phyloP scores from a whole-genome alignment of 2,113 vertebrate genomes.

The Chaetorhynchus papuensis region DNA sequence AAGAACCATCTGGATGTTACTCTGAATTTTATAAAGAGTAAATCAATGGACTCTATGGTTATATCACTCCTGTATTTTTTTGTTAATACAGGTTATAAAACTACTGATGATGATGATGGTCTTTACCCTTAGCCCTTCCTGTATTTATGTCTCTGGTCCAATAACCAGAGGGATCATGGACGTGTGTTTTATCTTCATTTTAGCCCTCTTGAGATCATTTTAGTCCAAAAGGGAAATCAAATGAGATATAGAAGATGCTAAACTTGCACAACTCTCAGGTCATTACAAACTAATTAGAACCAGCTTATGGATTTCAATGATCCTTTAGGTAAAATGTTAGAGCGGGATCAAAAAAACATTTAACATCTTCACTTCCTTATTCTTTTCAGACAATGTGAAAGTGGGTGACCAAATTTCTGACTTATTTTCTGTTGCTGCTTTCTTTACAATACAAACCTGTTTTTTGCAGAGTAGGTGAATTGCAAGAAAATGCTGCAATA shows the following conservation, averaged over 20 bases:
- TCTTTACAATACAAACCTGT: neutral
- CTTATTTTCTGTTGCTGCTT: neutral
- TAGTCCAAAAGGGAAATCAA: constrained; percentile 70
- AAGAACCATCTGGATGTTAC: neutral
- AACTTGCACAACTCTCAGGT: constrained; percentile 64
- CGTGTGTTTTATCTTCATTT: constrained; percentile 69
- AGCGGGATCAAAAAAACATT: neutral
- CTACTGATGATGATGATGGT: constrained; percentile 48
- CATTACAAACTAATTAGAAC: constrained; percentile 77
- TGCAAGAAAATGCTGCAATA: neutral
- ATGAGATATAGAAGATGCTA: constrained; percentile 66
- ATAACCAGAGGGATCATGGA: constrained; percentile 41
- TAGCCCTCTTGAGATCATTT: constrained; percentile 52
- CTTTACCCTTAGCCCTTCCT: constrained; percentile 62
- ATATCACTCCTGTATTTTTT: constrained; percentile 1
- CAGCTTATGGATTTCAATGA: constrained; percentile 60
- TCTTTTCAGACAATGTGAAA: neutral
- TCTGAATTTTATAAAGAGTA: neutral
- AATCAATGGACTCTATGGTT: neutral
- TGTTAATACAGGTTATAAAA: constrained; percentile 43
- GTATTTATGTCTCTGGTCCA: constrained; percentile 65
- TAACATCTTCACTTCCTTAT: constrained; percentile 41
- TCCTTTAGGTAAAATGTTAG: constrained; percentile 53
- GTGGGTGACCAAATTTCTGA: neutral
- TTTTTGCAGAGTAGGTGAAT: neutral